Evolutionary conservation across 2,888 invertebrate genomes (phyloP).

Genomic region (Balanococcus diminutus): DNA sequence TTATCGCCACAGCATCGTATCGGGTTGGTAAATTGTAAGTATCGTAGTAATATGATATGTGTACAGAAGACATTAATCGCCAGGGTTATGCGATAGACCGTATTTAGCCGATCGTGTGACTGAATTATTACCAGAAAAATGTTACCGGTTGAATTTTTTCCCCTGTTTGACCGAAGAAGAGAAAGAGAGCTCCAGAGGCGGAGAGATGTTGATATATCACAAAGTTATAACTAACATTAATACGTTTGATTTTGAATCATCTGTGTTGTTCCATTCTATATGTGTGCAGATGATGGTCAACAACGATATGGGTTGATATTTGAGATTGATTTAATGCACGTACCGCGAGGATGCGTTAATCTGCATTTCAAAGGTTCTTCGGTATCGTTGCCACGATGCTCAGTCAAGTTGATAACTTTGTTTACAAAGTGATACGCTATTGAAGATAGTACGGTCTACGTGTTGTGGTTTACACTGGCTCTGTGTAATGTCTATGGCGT

Average conservation of each 20-base stretch:
- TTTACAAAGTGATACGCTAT: constrained; percentile 26
- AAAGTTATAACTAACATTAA: not conserved
- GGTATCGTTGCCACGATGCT: no score
- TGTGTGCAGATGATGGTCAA: constrained; percentile 9
- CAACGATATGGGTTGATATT: constrained; percentile 28
- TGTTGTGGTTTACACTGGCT: constrained; percentile 3
- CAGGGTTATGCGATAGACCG: not conserved
- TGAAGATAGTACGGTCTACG: constrained; percentile 6
- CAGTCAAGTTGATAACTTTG: constrained; percentile 27
- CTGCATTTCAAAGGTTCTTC: no score
- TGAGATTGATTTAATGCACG: constrained; percentile 44
- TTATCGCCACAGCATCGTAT: not conserved
- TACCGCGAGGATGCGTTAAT: not conserved
- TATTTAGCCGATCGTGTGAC: constrained; percentile 41
- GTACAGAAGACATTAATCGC: constrained; percentile 24
- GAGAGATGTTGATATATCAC: not conserved
- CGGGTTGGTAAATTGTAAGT: not conserved
- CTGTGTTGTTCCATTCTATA: not conserved
- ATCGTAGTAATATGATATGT: constrained; percentile 34
- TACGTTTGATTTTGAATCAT: constrained; percentile 36
- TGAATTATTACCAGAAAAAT: constrained; percentile 40
- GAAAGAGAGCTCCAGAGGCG: not conserved
- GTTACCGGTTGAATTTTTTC: constrained; percentile 1
- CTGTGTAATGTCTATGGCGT: no score
- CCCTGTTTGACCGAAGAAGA: not conserved